Evolutionary conservation across 2,888 invertebrate species (phyloP).

Genomic region (Sesia bembeciformis): DNA sequence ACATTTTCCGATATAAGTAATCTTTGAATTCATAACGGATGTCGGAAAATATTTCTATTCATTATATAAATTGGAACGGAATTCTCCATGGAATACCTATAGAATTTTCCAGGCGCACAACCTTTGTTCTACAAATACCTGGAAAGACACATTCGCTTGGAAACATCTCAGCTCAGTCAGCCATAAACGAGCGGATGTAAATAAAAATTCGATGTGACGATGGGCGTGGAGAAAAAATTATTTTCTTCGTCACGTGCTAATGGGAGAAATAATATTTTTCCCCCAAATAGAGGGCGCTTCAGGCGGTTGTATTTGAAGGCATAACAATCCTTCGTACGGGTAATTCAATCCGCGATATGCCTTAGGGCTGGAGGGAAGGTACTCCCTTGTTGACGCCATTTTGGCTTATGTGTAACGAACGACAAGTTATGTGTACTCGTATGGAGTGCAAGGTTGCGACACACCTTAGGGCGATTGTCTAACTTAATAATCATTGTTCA

Average conservation of each 20-base stretch:
- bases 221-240: slow-evolving; percentile 19
- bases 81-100: too few species aligned
- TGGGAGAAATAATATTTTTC: slow-evolving; percentile 29
- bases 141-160: too few species aligned
- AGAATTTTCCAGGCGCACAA: too few species aligned
- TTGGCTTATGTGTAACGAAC: background rate
- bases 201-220: slow-evolving; percentile 9
- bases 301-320: slow-evolving; percentile 24
- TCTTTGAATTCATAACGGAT: too few species aligned
- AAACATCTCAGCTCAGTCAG: too few species aligned
- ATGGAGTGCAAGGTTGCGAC: background rate
- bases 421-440: background rate
- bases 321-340: slow-evolving; percentile 4
- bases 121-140: too few species aligned
- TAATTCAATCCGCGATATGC: slow-evolving; percentile 18
- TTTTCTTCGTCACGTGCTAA: slow-evolving; percentile 37
- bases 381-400: slow-evolving; percentile 1
- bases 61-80: too few species aligned
- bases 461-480: too few species aligned
- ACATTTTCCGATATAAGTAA: too few species aligned
- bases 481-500: too few species aligned
- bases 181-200: too few species aligned
- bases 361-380: slow-evolving; percentile 14
- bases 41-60: too few species aligned
- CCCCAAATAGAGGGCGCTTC: slow-evolving; percentile 31